Conservation (phyloP, 2,888 invertebrate species). For the Ctenicera cuprea region DNA sequence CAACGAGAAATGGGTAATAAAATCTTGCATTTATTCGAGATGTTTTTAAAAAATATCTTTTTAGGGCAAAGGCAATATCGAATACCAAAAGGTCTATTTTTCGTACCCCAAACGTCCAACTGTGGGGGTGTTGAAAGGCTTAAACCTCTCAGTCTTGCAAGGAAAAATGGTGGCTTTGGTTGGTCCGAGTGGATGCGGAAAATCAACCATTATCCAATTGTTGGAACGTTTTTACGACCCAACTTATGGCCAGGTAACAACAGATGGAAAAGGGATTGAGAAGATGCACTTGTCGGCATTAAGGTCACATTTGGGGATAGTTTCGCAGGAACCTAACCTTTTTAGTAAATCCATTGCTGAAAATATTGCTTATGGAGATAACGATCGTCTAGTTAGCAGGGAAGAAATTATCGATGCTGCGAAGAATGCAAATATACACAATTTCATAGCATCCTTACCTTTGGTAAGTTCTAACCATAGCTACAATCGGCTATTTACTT, state of each 20-base stretch:
- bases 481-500: not conserved
- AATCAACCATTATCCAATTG: conserved; percentile 90
- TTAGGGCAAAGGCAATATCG: conserved; percentile 78
- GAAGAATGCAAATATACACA: conserved; percentile 91
- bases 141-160: conserved; percentile 78
- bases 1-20: conserved; percentile 65
- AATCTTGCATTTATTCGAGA: not conserved
- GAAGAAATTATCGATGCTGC: conserved; percentile 87
- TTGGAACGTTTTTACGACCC: conserved; percentile 91
- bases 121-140: conserved; percentile 80
- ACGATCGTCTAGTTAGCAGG: conserved; percentile 77
- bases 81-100: conserved; percentile 82
- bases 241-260: conserved; percentile 71
- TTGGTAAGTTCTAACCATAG: conserved; percentile 74
- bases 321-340: conserved; percentile 93
- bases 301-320: conserved; percentile 88
- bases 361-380: conserved; percentile 95
- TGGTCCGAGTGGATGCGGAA: conserved; percentile 91
- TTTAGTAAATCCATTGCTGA: conserved; percentile 92
- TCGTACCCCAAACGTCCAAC: conserved; percentile 86
- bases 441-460: conserved; percentile 86
- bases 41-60: conserved; percentile 30
- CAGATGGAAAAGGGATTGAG: conserved; percentile 65
- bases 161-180: conserved; percentile 88
- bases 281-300: conserved; percentile 68